Base-by-base conservation (phyloP, 1,140 invertebrate genomes). In the Philopotamus ludificatus region DNA sequence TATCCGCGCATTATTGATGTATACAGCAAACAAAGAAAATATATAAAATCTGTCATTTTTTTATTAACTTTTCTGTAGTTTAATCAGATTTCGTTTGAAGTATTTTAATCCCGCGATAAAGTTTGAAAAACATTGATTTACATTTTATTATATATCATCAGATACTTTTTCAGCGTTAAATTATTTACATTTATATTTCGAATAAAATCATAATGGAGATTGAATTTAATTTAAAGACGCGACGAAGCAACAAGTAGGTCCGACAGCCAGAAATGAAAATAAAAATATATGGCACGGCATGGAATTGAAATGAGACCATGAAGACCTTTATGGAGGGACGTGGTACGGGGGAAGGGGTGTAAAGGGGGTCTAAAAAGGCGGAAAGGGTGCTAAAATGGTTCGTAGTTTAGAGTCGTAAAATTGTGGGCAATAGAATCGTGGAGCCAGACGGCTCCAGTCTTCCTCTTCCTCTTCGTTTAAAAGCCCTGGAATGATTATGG, bases 311-410 rank as follows among this genome's bases (percentile, higher is more conserved):
- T 34, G 28, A 34, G 28, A 34, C 4, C 4, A 34, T 7, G 28
- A 34, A 34, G 28, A n/a, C 23, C 28, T 18, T 59, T 42, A 41
- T 25, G 39, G 39, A 8, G 47, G 18, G 21, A 45, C 58, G n/a
- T 2, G 22, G 34, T 15, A 9, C 22, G 39, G 15, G 39, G 47
- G 16, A 42, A 21, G 15, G 39, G 47, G 16, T 25, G 26, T 12
- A 7, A 15, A 34, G 12, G 22, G 28, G 15, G 34, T 22, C 16
- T 25, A 25, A 53, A 25, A 53, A 53, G 50, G 50, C 50, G 50
- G 50, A 50, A 65, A 49, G 63, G 63, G 44, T 54, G 63, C 44
- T 65, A 65, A 65, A 65, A 57, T 47, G 28, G 53, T 51, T 55
- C 41, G 53, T 39, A 65, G 28, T 20, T 54, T 15, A 23, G 39